Evolutionary conservation across 92 coral and sea anemone genomes (phyloP).

Genomic region (Galaxea fascicularis): DNA sequence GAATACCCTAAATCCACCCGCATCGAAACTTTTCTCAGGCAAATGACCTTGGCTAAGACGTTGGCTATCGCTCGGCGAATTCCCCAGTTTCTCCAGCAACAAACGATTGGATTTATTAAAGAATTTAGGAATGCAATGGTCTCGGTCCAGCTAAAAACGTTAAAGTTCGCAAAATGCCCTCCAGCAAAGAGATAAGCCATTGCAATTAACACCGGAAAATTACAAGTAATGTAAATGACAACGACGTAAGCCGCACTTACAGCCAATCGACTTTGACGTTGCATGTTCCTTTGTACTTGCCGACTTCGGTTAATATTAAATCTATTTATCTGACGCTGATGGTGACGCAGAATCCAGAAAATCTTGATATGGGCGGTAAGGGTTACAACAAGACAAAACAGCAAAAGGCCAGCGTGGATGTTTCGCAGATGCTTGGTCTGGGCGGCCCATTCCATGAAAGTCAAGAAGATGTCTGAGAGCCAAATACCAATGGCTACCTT

Average conservation of each 20-base stretch:
- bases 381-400: slow-evolving; percentile 55
- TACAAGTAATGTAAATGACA: slow-evolving; percentile 30
- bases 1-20: slow-evolving; percentile 1
- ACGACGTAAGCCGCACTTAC: slow-evolving; percentile 31
- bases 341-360: slow-evolving; percentile 56
- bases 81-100: slow-evolving; percentile 42
- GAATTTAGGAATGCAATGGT: slow-evolving; percentile 46
- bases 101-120: slow-evolving; percentile 29
- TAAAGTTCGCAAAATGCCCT: slow-evolving; percentile 4
- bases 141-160: slow-evolving; percentile 47
- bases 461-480: slow-evolving; percentile 59
- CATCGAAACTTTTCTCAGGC: neutral
- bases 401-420: slow-evolving; percentile 49
- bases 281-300: slow-evolving; percentile 1
- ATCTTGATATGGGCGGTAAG: slow-evolving; percentile 59
- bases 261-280: slow-evolving; percentile 29
- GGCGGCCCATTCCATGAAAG: slow-evolving; percentile 64
- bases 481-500: slow-evolving; percentile 50
- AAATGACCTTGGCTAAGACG: slow-evolving; percentile 19
- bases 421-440: slow-evolving; percentile 40
- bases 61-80: slow-evolving; percentile 26
- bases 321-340: slow-evolving; percentile 66
- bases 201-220: slow-evolving; percentile 25
- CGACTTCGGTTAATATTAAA: slow-evolving; percentile 1
- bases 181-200: slow-evolving; percentile 25